Conservation (phyloP, 2,888 invertebrate genomes). For the Argyresthia albistria region DNA sequence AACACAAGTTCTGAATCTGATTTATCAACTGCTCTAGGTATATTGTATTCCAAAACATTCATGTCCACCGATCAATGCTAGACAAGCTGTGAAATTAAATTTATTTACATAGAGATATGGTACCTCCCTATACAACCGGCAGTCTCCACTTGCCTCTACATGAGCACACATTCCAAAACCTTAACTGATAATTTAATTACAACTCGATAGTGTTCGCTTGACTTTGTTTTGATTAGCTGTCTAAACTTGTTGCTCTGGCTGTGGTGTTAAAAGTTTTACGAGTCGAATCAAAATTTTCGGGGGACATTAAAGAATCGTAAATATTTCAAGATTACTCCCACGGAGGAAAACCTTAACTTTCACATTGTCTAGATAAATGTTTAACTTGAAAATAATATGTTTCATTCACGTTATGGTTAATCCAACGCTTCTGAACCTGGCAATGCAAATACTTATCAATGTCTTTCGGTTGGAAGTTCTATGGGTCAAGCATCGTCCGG, state of each 20-base stretch:
- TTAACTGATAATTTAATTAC: slow-evolving; percentile 35
- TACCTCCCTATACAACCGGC: slow-evolving; percentile 9
- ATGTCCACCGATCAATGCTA: slow-evolving; percentile 25
- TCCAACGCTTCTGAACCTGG: too few species aligned
- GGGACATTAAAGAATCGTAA: neutral
- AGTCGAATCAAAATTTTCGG: neutral
- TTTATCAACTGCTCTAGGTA: too few species aligned
- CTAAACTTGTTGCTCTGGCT: neutral
- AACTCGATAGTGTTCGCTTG: neutral
- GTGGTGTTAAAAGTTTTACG: neutral
- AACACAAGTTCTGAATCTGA: too few species aligned
- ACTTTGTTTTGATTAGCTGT: slow-evolving; percentile 1
- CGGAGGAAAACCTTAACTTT: neutral
- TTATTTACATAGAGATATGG: slow-evolving; percentile 45
- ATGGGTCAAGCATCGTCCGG: too few species aligned
- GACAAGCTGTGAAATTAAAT: slow-evolving; percentile 48
- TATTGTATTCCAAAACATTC: neutral
- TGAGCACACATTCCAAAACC: slow-evolving; percentile 19
- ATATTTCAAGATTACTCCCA: neutral
- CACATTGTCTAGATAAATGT: neutral
- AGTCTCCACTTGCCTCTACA: too few species aligned
- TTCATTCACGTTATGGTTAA: too few species aligned
- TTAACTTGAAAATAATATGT: too few species aligned
- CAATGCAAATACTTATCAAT: too few species aligned
- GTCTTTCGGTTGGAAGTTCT: too few species aligned